Conservation (phyloP, 2,113 vertebrate species). For the Patagioenas fasciata region DNA sequence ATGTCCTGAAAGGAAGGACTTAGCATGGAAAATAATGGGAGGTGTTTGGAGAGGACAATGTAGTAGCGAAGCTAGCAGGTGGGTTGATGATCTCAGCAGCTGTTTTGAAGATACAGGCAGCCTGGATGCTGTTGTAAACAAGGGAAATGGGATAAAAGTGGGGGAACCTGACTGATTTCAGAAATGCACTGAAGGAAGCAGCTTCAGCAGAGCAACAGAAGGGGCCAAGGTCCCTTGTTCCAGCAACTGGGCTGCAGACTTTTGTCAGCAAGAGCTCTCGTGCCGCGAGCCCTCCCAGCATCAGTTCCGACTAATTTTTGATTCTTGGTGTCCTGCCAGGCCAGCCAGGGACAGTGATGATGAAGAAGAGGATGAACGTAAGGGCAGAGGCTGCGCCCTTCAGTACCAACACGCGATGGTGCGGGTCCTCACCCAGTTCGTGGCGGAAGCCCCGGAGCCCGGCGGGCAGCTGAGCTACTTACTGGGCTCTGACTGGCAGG, state of each 20-base stretch:
- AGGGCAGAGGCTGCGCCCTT: conserved; percentile 86
- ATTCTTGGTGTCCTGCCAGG: conserved; percentile 40
- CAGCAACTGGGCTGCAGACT: background rate
- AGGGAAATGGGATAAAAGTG: background rate
- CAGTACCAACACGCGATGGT: conserved; percentile 90
- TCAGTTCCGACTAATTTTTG: background rate
- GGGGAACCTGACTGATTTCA: background rate
- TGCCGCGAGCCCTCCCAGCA: background rate
- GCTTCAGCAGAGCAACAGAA: background rate
- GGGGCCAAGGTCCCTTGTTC: background rate
- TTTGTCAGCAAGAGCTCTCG: rapidly evolving
- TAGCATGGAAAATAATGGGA: background rate
- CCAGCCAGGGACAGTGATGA: conserved; percentile 87
- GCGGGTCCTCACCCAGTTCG: conserved; percentile 88
- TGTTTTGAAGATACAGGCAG: background rate
- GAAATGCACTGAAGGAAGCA: background rate
- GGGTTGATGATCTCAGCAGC: background rate
- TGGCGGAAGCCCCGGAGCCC: conserved; percentile 81
- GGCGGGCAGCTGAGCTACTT: conserved; percentile 78
- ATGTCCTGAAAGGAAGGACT: background rate
- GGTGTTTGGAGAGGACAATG: background rate
- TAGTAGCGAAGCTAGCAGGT: background rate
- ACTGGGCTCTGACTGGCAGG: conserved; percentile 92
- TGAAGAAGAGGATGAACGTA: conserved; percentile 82
- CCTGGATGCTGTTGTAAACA: background rate